A percentile compares a stretch with the other conserved stretches of the same genome.
Evolutionary conservation across 2,797 vertebrate genomes (phyloP).

Genomic region (Tapirus indicus): DNA sequence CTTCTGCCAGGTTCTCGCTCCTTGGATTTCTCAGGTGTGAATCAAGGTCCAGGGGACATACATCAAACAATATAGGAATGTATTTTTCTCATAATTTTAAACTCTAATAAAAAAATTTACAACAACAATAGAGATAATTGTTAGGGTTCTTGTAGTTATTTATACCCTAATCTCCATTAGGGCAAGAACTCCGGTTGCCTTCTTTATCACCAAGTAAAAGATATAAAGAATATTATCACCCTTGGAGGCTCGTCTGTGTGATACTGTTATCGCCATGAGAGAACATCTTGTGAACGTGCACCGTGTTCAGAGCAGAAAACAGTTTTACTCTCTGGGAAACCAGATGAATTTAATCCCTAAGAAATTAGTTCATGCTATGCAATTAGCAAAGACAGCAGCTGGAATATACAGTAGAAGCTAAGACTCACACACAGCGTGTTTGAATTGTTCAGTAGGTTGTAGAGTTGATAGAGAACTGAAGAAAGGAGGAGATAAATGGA

Average conservation of each 20-base stretch:
- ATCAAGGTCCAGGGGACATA: not conserved
- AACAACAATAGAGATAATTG: not conserved
- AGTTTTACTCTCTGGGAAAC: not conserved
- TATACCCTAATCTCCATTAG: not conserved
- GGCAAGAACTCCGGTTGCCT: not conserved
- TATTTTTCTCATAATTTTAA: conserved; percentile 10
- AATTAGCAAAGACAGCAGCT: not conserved
- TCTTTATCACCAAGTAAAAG: not conserved
- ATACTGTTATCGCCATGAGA: not conserved
- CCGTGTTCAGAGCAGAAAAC: not conserved
- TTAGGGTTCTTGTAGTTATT: not conserved
- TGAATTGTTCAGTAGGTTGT: not conserved
- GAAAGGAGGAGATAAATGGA: not conserved
- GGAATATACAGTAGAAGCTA: not conserved
- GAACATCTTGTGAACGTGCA: not conserved
- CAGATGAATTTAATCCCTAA: not conserved
- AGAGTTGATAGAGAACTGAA: not conserved
- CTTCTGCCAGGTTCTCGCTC: not conserved
- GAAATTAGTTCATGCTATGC: not conserved
- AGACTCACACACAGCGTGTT: not conserved
- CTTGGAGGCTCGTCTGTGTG: not conserved
- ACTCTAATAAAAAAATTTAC: not conserved
- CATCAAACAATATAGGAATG: not conserved
- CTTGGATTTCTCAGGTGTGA: not conserved
- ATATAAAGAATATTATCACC: not conserved